Base-by-base conservation (phyloP, 2,797 vertebrate species). In the Balearica regulorum region DNA sequence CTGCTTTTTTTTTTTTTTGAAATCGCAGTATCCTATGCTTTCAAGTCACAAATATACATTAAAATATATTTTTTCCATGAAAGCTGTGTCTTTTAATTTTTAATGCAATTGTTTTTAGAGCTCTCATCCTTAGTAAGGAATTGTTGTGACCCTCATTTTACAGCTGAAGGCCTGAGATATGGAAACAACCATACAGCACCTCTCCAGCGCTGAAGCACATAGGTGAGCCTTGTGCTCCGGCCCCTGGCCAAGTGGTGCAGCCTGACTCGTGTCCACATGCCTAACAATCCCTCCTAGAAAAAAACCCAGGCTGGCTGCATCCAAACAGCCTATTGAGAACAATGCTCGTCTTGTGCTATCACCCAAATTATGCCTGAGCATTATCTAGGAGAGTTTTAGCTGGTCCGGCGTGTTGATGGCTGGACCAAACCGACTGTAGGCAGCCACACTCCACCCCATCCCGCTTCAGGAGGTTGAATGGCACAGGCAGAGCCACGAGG, bases 211-310 rank as follows among this genome's bases (percentile, higher is more conserved):
- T 75, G 61, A 92, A 62, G 15, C 73, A 62, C 53, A 11, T 6
- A 16, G 54, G 5, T 6, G 1, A 93, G 62, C 65, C 76, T 39
- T 10, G 54, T 81, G 72, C 58, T 84, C 39, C 2, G 6, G 54
- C 90, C 92, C 68, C 0, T 11, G 95, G 86, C 78, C 60, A 68
- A 71, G 22, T 62, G 71, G 25, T 71, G 78, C 43, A 77, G 60
- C 78, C 90, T 97, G 94, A 97, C 90, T 97, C 95, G 96, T 14
- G 64, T 37, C 95, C 96, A 94, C 92, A 83, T 94, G 95, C 37
- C 41, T 62, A 16, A 84, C 37, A 29, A 60, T 87, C 75, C 70
- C n/a, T 87, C 48, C 48, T 48, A 44, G 41, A 18, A 54, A 84
- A 87, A 26, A 82, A 60, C 39, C 39, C 11, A 9, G 7, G 7